Conservation (phyloP, 2,113 vertebrate genomes). For the Thryonomys swinderianus region DNA sequence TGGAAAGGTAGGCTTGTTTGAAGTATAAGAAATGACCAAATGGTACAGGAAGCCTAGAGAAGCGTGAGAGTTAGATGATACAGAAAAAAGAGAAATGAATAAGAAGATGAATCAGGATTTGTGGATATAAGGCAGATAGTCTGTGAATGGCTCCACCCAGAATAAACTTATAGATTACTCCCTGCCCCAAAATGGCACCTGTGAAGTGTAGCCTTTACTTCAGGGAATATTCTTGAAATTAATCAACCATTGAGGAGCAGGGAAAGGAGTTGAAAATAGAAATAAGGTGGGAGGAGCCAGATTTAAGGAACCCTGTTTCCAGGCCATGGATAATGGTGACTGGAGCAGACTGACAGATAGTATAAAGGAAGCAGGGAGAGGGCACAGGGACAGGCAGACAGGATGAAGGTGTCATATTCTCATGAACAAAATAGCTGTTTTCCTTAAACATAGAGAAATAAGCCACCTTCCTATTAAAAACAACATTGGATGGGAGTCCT, state of each 20-base stretch:
- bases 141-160: background rate
- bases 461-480: background rate
- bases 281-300: background rate
- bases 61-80: too few relatives aligned
- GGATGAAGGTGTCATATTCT: background rate
- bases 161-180: background rate
- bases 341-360: background rate
- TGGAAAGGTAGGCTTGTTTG: background rate
- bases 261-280: background rate
- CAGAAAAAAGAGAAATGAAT: background rate
- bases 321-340: background rate
- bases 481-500: accelerated
- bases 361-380: background rate
- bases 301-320: background rate
- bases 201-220: background rate
- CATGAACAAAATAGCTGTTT: background rate
- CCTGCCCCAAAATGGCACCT: background rate
- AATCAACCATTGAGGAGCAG: background rate
- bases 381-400: background rate
- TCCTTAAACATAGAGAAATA: background rate
- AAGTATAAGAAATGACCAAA: background rate
- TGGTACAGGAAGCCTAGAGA: background rate
- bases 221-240: background rate
- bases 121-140: background rate
- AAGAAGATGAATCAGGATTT: background rate